Percentiles rank a stretch among this genome's conserved stretches.
Evolutionary conservation across 1,140 invertebrate genomes (phyloP).

Genomic region (Centruroides vittatus): DNA sequence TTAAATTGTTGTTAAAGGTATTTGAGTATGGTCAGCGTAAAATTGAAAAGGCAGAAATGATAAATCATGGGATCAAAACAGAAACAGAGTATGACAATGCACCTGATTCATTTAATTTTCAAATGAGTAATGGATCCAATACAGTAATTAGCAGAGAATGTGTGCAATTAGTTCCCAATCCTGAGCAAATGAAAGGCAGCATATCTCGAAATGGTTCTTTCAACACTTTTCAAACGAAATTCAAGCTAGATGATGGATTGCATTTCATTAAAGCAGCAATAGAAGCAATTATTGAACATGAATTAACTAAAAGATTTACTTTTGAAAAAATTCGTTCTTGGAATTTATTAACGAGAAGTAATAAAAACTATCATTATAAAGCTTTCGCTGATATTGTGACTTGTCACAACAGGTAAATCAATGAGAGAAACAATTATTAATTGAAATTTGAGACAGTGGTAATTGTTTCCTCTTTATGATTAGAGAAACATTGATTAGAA

Average conservation of each 20-base stretch:
- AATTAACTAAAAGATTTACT: conserved; percentile 86
- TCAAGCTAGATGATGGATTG: conserved; percentile 63
- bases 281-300: conserved; percentile 89
- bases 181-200: neutral
- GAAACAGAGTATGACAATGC: no score
- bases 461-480: no score
- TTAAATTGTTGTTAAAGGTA: conserved; percentile 14
- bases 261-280: conserved; percentile 73
- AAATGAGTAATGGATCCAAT: no score
- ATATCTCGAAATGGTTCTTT: conserved; percentile 17
- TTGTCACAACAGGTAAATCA: conserved; percentile 52
- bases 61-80: no score
- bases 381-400: conserved; percentile 75
- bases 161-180: neutral
- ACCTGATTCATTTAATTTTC: no score
- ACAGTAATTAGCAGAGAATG: neutral
- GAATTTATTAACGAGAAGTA: conserved; percentile 86
- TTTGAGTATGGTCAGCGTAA: conserved; percentile 15
- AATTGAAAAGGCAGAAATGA: conserved; percentile 7
- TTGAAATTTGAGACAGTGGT: no score
- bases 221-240: conserved; percentile 40
- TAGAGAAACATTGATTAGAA: no score
- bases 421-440: no score
- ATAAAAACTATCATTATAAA: conserved; percentile 75
- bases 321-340: conserved; percentile 61